These are phyloP conservation scores for Brachionus plicatilis DNA, from an alignment of 1,140 invertebrate genomes.

Conservation along the genomic window DNA sequence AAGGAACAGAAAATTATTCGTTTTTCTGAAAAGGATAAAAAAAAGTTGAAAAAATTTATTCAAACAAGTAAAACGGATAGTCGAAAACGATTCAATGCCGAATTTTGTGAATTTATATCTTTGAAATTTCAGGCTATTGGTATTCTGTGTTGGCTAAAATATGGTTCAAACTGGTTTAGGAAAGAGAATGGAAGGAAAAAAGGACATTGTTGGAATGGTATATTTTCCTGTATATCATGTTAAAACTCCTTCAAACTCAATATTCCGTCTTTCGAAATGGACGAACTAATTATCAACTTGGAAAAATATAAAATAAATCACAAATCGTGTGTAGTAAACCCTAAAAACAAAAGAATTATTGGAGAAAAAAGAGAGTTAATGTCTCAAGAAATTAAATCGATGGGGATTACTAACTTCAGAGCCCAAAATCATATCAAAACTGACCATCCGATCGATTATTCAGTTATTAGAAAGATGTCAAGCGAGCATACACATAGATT, in stretches of 20 bases:
- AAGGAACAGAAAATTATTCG: no score
- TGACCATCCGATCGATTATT: background rate
- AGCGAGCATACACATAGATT: background rate
- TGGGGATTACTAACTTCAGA: background rate
- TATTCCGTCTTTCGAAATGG: background rate
- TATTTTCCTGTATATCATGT: background rate
- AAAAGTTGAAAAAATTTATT: background rate
- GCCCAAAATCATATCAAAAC: background rate
- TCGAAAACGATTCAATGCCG: background rate
- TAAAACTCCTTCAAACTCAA: background rate
- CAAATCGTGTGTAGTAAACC: background rate
- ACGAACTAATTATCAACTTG: background rate
- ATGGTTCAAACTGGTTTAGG: background rate
- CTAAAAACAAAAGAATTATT: background rate
- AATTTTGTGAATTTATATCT: background rate
- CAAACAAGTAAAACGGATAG: background rate
- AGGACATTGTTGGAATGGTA: background rate
- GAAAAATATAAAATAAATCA: slow-evolving; percentile 13
- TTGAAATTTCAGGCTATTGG: background rate
- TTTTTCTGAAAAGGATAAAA: background rate
- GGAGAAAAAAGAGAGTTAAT: slow-evolving; percentile 13
- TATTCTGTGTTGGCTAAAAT: no score
- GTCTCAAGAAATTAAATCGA: background rate
- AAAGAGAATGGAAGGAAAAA: slow-evolving; percentile 1
- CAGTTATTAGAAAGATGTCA: background rate